Evolutionary conservation across 2,888 invertebrate species (phyloP).

Genomic region (Euzetes globulus): DNA sequence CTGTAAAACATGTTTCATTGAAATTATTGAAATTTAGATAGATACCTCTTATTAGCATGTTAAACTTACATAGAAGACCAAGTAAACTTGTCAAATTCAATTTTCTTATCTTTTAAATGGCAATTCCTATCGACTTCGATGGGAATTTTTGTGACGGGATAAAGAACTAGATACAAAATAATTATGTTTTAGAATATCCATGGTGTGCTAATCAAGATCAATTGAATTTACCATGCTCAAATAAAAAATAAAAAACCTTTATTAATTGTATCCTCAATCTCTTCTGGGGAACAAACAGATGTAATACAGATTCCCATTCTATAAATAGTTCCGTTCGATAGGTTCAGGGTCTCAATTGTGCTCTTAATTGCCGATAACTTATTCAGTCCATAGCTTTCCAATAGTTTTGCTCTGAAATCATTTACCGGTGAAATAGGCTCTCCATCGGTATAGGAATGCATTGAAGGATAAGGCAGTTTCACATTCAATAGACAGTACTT

Average conservation of each 20-base stretch:
- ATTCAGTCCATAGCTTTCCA: neutral
- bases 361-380: neutral
- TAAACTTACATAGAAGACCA: neutral
- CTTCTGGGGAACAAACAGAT: neutral
- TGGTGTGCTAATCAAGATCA: too few relatives aligned
- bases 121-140: constrained; percentile 19
- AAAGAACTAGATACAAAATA: constrained; percentile 1
- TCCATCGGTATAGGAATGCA: constrained; percentile 10
- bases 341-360: neutral
- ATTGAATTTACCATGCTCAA: too few relatives aligned
- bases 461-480: constrained; percentile 25
- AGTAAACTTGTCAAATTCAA: neutral
- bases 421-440: neutral
- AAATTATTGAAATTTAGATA: too few relatives aligned
- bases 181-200: too few relatives aligned
- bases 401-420: neutral
- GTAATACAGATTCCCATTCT: neutral
- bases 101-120: neutral
- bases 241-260: neutral
- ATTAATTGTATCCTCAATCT: neutral
- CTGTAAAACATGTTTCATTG: too few relatives aligned
- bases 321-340: constrained; percentile 3
- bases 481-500: constrained; percentile 32
- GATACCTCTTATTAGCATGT: too few relatives aligned
- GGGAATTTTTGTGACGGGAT: constrained; percentile 22